These are phyloP conservation scores for Nesidiocoris tenuis DNA, from an alignment of 2,888 invertebrate species.

Conservation along the genomic window DNA sequence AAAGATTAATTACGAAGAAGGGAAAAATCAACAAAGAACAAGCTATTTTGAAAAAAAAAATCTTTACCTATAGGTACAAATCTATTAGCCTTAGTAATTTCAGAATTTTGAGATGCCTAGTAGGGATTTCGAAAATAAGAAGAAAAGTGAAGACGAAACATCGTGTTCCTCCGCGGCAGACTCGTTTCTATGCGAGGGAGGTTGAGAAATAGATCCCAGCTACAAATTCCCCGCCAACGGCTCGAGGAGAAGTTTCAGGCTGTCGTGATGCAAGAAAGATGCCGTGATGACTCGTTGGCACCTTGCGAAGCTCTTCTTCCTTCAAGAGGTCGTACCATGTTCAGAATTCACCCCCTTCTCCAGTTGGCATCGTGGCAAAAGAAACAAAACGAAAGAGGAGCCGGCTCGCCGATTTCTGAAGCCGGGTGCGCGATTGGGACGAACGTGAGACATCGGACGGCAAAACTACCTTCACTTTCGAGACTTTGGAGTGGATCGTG, in stretches of 20 bases:
- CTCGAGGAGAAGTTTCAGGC: neutral
- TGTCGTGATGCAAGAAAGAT: conserved; percentile 15
- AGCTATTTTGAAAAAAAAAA: too few species aligned
- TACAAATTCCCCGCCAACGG: conserved; percentile 15
- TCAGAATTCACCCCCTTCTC: too few species aligned
- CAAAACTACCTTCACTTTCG: conserved; percentile 25
- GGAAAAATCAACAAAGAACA: too few species aligned
- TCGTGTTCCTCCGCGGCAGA: neutral
- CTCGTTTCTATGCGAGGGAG: neutral
- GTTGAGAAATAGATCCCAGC: conserved; percentile 27
- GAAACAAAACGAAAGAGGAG: conserved; percentile 11
- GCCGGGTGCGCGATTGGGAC: conserved; percentile 17
- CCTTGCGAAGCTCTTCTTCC: conserved; percentile 15
- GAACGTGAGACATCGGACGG: conserved; percentile 18
- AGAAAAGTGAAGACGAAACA: too few species aligned
- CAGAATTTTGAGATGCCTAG: too few species aligned
- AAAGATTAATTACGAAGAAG: too few species aligned
- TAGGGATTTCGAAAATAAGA: too few species aligned
- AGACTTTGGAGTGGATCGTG: conserved; percentile 1
- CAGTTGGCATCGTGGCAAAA: conserved; percentile 4
- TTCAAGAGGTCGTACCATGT: neutral
- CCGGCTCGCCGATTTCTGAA: conserved; percentile 9
- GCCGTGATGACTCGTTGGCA: conserved; percentile 8
- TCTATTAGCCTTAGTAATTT: too few species aligned
- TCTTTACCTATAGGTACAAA: too few species aligned